Conservation (phyloP, 2,113 vertebrate species). For the Macheiramphus alcinus region DNA sequence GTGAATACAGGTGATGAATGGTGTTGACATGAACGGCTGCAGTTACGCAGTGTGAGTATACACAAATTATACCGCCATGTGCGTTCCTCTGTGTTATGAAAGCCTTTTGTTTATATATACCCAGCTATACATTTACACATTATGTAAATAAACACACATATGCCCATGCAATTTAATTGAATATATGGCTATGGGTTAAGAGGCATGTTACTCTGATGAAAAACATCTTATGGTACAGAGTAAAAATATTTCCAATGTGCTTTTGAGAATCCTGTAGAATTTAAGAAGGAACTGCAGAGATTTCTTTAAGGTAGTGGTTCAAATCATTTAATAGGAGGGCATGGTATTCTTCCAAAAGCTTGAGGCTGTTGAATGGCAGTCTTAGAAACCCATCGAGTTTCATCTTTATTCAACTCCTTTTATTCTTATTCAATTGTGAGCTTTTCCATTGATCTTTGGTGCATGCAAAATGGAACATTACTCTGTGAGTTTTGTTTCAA, state of each 20-base stretch:
- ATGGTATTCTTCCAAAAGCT: neutral
- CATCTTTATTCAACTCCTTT: neutral
- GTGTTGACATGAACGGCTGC: conserved; percentile 58
- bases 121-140: conserved; percentile 67
- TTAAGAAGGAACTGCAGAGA: conserved; percentile 54
- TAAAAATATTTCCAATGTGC: conserved; percentile 33
- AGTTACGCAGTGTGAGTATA: conserved; percentile 44
- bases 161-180: conserved; percentile 65
- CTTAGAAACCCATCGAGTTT: neutral
- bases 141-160: conserved; percentile 69
- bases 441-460: neutral
- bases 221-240: conserved; percentile 61
- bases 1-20: conserved; percentile 65
- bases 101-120: conserved; percentile 65
- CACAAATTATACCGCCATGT: conserved; percentile 58
- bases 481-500: neutral
- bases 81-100: conserved; percentile 63
- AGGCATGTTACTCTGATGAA: conserved; percentile 63
- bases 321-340: neutral
- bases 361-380: neutral
- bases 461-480: neutral
- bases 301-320: conserved; percentile 34
- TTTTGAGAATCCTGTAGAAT: conserved; percentile 53
- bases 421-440: neutral
- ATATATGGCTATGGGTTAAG: conserved; percentile 58